Conservation (phyloP, 2,888 invertebrate genomes). For the Odontomyia ornata region DNA sequence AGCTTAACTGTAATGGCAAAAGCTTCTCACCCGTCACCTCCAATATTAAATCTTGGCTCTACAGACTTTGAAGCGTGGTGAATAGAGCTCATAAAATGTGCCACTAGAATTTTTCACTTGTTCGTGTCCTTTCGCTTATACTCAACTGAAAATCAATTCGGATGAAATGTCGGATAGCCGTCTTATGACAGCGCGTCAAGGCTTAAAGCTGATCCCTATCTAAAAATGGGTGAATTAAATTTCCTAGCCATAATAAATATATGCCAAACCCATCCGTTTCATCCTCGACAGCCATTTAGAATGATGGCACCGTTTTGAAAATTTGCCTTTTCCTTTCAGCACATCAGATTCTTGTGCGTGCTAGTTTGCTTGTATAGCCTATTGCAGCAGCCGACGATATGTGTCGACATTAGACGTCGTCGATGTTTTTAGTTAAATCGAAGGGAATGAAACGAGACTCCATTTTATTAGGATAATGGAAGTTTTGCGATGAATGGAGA, state of each 20-base stretch:
- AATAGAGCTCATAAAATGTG: too few species aligned
- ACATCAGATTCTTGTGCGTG: not conserved
- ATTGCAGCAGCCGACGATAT: not conserved
- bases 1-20: too few species aligned
- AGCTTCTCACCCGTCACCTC: not conserved
- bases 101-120: too few species aligned
- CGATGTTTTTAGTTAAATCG: not conserved
- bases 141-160: slow-evolving; percentile 37
- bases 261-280: slow-evolving; percentile 22
- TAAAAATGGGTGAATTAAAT: slow-evolving; percentile 32
- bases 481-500: not conserved
- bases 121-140: too few species aligned
- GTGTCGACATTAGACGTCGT: not conserved
- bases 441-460: not conserved
- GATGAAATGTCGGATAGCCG: slow-evolving; percentile 15
- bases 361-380: not conserved
- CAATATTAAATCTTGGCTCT: not conserved
- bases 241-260: slow-evolving; percentile 26
- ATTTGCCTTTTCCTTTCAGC: slow-evolving; percentile 5
- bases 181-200: slow-evolving; percentile 28
- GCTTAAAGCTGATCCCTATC: slow-evolving; percentile 23
- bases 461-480: slow-evolving; percentile 17
- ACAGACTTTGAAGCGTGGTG: not conserved
- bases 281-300: slow-evolving; percentile 39
- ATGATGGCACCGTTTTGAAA: slow-evolving; percentile 23